These are phyloP conservation scores for Tringa solitaria DNA, from an alignment of 2,113 vertebrate species.

Conservation along the genomic window DNA sequence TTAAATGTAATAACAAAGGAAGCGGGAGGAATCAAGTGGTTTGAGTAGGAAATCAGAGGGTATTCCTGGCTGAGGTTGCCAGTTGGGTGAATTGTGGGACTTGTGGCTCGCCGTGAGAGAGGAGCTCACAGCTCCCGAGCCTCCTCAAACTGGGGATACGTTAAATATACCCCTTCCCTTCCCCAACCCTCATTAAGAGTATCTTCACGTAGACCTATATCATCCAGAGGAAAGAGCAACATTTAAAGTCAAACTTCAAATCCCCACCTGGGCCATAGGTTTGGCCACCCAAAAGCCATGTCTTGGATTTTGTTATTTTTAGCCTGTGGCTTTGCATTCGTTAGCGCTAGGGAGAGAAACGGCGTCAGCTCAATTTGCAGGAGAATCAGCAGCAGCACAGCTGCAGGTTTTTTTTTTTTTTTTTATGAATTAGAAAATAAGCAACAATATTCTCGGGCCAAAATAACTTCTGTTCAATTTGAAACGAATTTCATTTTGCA, in stretches of 20 bases:
- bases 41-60: slow-evolving; percentile 42
- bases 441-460: not conserved
- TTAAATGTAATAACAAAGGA: not conserved
- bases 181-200: not conserved
- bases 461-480: not conserved
- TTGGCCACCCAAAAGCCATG: not conserved
- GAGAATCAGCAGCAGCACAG: not conserved
- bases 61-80: slow-evolving; percentile 17
- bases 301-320: not conserved
- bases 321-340: not conserved
- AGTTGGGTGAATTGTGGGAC: not conserved
- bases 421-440: not conserved
- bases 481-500: not conserved
- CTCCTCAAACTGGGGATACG: not conserved
- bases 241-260: not conserved
- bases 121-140: not conserved
- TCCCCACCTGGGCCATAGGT: not conserved
- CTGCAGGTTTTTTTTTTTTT: fast-evolving
- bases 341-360: not conserved
- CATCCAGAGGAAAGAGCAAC: not conserved
- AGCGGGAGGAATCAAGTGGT: slow-evolving; percentile 25
- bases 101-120: not conserved
- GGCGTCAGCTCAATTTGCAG: not conserved
- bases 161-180: not conserved
- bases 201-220: not conserved